phyloP scores from a whole-genome alignment of 1,140 invertebrate species.

The Onthophagus taurus region DNA sequence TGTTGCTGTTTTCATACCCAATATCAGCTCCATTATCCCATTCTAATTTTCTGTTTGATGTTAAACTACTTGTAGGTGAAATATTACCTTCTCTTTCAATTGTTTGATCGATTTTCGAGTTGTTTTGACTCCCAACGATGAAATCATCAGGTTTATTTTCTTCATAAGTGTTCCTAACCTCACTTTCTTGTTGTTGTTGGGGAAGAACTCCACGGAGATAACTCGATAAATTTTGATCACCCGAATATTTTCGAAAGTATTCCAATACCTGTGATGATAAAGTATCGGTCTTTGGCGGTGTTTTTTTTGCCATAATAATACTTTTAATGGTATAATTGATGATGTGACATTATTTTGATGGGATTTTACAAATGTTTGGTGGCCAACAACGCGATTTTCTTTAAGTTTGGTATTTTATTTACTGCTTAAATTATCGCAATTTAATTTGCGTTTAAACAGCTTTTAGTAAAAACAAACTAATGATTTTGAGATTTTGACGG shows the following conservation, averaged over 20 bases:
- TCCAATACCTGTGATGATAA: conserved; percentile 27
- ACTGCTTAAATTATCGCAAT: no score
- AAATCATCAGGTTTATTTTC: background rate
- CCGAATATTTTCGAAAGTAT: conserved; percentile 32
- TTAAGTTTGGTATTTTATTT: no score
- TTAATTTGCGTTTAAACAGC: no score
- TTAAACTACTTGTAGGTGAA: conserved; percentile 53
- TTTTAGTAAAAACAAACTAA: no score
- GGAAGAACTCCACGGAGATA: conserved; percentile 29
- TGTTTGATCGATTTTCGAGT: conserved; percentile 20
- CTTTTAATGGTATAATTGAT: no score
- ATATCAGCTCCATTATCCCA: conserved; percentile 72
- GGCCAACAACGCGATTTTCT: no score
- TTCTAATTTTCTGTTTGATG: conserved; percentile 56
- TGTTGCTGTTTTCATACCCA: conserved; percentile 49
- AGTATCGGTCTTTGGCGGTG: no score
- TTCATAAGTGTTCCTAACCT: background rate
- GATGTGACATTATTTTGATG: no score
- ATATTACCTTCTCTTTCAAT: conserved; percentile 11
- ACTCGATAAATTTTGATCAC: conserved; percentile 28
- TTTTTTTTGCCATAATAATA: no score
- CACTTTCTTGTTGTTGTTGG: background rate
- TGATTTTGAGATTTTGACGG: no score
- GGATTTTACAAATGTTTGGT: no score
- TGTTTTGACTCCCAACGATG: conserved; percentile 4